Evolutionary conservation across 2,888 invertebrate species (phyloP), one percentile per base, ranked within the genome.

Genomic region (Apamea sordens): DNA sequence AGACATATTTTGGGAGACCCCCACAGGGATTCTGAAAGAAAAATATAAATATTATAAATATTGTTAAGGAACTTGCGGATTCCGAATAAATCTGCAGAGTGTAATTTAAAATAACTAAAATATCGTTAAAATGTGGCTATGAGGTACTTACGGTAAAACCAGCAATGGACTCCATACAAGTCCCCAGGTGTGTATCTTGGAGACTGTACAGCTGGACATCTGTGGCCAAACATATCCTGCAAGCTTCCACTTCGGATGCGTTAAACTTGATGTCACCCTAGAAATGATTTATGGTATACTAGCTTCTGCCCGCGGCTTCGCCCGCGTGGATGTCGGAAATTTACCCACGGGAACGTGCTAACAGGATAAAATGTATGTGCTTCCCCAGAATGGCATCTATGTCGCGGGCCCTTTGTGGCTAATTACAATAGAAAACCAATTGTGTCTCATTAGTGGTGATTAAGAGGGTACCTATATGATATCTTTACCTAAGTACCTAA

Each of bases 1-100:
- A 93, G 10, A 91, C 83, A 79, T 85, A 92, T 36, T 91, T 87
- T 64, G 93, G 93, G 0, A 93, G 82, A 0, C 91, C 90, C 63
- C 89, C 89, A 18, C 7, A 61, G 13, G 61, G n/a, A 10, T 47
- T n/a, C 78, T 78, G 61, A 44, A 76, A 76, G 3, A 50, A 76
- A 61, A n/a, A 36, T 36, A 36, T 53, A 36, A 21, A 32, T 32
- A 2, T 32, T 32, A 32, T n/a, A n/a, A n/a, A n/a, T n/a, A n/a
- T 47, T 15, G 3, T 24, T 64, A 36, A 21, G 36, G 32, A 21
- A 18, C 8, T 8, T 7, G 3, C 24, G 4, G 3, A 50, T 50
- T 47, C 11, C 11, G 50, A 50, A 50, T 50, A 50, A 50, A 53
- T 53, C 53, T 50, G 18, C 15, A 50, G 18, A 18, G 50, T 50